Evolutionary conservation across 2,888 invertebrate genomes (phyloP), one percentile per base, ranked within the genome.

Genomic region (Heteropelma amictum): DNA sequence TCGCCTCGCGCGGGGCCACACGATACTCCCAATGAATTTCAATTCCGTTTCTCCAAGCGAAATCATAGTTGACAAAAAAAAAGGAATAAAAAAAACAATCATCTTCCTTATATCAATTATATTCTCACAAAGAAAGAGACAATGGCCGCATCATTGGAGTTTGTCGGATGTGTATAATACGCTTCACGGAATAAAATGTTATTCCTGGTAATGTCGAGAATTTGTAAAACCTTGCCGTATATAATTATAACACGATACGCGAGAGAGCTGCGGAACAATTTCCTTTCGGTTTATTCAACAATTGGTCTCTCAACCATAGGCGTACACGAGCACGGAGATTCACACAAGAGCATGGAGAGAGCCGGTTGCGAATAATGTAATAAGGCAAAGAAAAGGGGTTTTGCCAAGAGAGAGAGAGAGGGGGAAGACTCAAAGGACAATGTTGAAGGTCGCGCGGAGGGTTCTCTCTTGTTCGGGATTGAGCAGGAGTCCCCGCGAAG

Each of bases 291-390:
- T 68, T 61, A 73, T 73, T 73, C 73, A 68, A 23, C 38, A 47
- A 38, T 56, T 40, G 40, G 21, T 21, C 42, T 28, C 26, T 28
- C 49, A 33, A 70, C 19, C 54, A 19, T 38, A 28, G 26, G 47
- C 6, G 5, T 7, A 12, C 26, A 10, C 23, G 49, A 19, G 28
- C 10, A n/a, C 23, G 26, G 7, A 21, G 12, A 40, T 40, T 28
- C 19, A 5, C 17, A 30, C 7, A 35, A 2, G 6, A 6, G 7
- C 10, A 10, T 49, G 14, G 28, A 58, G n/a, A 51, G 58, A 14
- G 70, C 65, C 54, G 65, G 60, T 74, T 60, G 74, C 65, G 54
- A 28, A 65, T 70, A 65, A 51, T 58, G 69, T 69, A 64, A 69
- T 63, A 69, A 73, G 64, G 51, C 58, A 65, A 70, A 53, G 64